Conservation (phyloP, 2,888 invertebrate species). For the Tholera decimalis region DNA sequence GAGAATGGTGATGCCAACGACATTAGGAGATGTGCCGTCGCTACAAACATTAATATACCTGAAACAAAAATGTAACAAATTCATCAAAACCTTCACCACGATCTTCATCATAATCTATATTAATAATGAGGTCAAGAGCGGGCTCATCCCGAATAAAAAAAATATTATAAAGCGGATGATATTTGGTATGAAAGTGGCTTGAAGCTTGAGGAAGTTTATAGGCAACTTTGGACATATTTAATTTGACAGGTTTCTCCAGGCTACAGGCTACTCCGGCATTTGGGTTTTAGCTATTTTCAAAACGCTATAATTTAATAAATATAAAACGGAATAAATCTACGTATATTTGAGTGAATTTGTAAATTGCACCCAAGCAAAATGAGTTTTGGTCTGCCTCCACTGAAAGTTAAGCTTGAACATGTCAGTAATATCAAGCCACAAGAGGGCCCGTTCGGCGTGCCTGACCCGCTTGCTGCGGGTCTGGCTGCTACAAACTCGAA, state of each 20-base stretch:
- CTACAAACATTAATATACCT: slow-evolving; percentile 81
- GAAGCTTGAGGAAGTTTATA: too few relatives aligned
- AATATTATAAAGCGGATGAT: too few relatives aligned
- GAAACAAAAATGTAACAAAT: slow-evolving; percentile 65
- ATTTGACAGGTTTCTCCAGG: slow-evolving; percentile 48
- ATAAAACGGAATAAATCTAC: slow-evolving; percentile 12
- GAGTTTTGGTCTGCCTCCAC: slow-evolving; percentile 93
- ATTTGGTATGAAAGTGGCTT: too few relatives aligned
- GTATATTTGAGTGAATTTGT: slow-evolving; percentile 8
- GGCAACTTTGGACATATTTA: slow-evolving; percentile 65
- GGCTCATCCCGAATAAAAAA: too few relatives aligned
- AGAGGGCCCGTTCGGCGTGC: slow-evolving; percentile 92
- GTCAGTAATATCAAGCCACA: slow-evolving; percentile 82
- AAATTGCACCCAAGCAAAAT: slow-evolving; percentile 49
- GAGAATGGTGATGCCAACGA: slow-evolving; percentile 62
- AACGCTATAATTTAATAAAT: slow-evolving; percentile 7
- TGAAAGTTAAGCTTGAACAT: slow-evolving; percentile 91
- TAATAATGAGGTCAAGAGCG: too few relatives aligned
- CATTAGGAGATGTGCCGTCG: slow-evolving; percentile 76
- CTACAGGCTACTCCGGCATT: slow-evolving; percentile 45
- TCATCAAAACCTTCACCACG: too few relatives aligned
- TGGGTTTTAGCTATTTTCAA: slow-evolving; percentile 23
- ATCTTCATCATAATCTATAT: too few relatives aligned
- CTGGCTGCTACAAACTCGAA: slow-evolving; percentile 89
- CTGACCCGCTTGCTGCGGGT: slow-evolving; percentile 92